Percentiles rank a stretch among this genome's conserved stretches.
Evolutionary conservation across 2,113 vertebrate species (phyloP).

Genomic region (Alethe castanea): DNA sequence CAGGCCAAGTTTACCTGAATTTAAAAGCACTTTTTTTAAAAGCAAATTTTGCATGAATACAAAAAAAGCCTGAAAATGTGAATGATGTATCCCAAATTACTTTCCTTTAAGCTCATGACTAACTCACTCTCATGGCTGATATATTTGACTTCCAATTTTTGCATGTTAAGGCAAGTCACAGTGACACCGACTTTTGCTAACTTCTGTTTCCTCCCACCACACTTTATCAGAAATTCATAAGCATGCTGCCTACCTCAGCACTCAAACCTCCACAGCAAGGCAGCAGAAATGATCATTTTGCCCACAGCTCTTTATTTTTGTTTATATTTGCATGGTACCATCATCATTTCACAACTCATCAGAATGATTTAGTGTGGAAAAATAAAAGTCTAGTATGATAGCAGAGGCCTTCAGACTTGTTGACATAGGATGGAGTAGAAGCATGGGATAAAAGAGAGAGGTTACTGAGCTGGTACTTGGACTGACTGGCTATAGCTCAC

Average conservation of each 20-base stretch:
- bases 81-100: background rate
- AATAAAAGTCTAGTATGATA: background rate
- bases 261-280: background rate
- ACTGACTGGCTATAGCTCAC: background rate
- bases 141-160: background rate
- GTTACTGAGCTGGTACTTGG: background rate
- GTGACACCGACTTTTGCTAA: background rate
- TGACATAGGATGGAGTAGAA: background rate
- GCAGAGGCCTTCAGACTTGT: background rate
- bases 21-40: background rate
- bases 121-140: background rate
- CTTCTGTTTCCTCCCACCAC: background rate
- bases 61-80: background rate
- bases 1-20: background rate
- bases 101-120: background rate
- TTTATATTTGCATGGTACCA: background rate
- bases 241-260: background rate
- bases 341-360: background rate
- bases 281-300: background rate
- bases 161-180: background rate
- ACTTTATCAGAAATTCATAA: conserved; percentile 1
- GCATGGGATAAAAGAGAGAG: background rate
- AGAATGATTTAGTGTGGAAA: background rate
- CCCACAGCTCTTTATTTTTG: background rate
- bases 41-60: background rate